These are phyloP conservation scores for Nicator chloris DNA, from an alignment of 2,113 vertebrate genomes.

Conservation along the genomic window DNA sequence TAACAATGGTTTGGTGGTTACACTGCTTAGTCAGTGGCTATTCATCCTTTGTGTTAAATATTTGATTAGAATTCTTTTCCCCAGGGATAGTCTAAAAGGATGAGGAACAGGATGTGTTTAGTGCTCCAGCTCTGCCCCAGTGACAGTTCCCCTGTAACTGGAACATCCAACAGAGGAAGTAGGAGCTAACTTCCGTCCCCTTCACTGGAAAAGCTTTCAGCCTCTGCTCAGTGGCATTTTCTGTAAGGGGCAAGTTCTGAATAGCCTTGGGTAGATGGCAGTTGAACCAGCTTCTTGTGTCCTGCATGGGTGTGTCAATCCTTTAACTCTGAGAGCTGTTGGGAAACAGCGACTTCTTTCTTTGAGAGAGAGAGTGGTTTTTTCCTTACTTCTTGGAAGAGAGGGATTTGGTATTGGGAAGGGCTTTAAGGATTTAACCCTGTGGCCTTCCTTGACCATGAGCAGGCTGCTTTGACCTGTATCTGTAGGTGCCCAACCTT, in stretches of 20 bases:
- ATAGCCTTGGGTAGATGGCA: background rate
- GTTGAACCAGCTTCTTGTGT: background rate
- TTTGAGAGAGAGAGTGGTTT: background rate
- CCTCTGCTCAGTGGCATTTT: background rate
- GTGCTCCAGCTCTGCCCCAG: background rate
- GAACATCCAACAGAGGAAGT: background rate
- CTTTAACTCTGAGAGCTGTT: background rate
- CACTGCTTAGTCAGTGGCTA: background rate
- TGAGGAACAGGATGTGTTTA: background rate
- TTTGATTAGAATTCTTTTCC: background rate
- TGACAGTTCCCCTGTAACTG: background rate
- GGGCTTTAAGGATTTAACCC: background rate
- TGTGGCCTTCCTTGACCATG: background rate
- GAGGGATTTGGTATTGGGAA: background rate
- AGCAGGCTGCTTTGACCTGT: background rate
- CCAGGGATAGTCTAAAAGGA: background rate
- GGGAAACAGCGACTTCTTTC: background rate
- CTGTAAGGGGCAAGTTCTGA: background rate
- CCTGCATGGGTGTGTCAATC: background rate
- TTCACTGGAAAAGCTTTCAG: background rate
- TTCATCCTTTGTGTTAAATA: background rate
- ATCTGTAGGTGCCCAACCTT: background rate
- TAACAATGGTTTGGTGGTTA: background rate
- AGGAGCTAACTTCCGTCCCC: background rate
- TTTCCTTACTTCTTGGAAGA: background rate